Conservation (phyloP, 2,797 vertebrate species). For the Notolepis coatsorum region DNA sequence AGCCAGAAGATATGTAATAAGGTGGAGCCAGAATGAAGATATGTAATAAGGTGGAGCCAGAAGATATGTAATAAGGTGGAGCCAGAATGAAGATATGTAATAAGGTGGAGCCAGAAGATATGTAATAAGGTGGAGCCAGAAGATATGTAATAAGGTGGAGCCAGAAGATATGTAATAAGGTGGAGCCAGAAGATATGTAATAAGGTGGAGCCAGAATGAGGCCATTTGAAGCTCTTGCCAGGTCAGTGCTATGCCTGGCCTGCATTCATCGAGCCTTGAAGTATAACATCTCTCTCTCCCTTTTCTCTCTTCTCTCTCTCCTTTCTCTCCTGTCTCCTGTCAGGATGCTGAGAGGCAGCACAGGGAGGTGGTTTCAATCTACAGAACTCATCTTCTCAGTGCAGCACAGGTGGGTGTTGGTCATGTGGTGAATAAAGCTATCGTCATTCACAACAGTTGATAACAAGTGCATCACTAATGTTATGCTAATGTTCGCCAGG, state of each 20-base stretch:
- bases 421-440: too few relatives aligned
- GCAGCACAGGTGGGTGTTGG: conserved; percentile 85
- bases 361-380: conserved; percentile 95
- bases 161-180: too few relatives aligned
- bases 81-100: neutral
- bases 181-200: neutral
- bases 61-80: neutral
- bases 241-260: neutral
- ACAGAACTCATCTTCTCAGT: conserved; percentile 96
- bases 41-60: neutral
- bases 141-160: neutral
- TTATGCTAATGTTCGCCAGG: too few relatives aligned
- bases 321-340: conserved; percentile 12
- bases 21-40: too few relatives aligned
- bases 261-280: neutral
- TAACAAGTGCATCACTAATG: too few relatives aligned
- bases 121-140: neutral
- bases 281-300: conserved; percentile 5
- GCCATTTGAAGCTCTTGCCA: neutral
- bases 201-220: neutral
- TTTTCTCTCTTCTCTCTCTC: neutral
- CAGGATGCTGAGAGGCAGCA: conserved; percentile 96
- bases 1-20: neutral
- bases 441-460: too few relatives aligned
- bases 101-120: too few relatives aligned